A percentile compares a stretch with the other conserved stretches of the same genome.
Conservation (phyloP, 1,140 invertebrate genomes). For the Papilio glaucus region DNA sequence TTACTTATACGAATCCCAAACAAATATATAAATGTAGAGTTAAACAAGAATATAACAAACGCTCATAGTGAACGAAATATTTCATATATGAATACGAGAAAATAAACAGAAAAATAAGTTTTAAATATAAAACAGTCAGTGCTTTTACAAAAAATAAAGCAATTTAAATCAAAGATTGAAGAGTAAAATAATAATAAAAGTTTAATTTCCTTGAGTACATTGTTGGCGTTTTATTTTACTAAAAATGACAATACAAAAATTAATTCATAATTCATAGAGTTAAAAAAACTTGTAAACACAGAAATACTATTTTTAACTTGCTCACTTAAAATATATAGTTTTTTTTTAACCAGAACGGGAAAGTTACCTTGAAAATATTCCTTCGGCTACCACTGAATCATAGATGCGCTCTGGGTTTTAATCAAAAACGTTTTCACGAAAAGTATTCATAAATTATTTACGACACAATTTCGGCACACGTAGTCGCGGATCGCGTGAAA, state of each 20-base stretch:
- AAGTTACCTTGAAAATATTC: constrained; percentile 20
- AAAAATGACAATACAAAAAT: neutral
- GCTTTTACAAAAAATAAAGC: too few species aligned
- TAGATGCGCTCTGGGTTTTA: neutral
- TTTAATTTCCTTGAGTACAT: neutral
- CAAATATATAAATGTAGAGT: too few species aligned
- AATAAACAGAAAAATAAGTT: too few species aligned
- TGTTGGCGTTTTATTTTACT: neutral
- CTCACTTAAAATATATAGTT: too few species aligned
- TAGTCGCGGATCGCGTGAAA: neutral
- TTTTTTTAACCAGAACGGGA: neutral
- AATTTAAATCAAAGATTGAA: too few species aligned
- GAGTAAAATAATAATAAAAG: neutral
- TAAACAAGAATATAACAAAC: too few species aligned
- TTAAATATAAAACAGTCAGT: too few species aligned
- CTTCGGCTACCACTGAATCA: neutral
- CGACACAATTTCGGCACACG: constrained; percentile 30
- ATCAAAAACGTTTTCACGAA: constrained; percentile 25
- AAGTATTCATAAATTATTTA: constrained; percentile 36
- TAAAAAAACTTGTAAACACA: neutral
- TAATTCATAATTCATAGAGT: neutral
- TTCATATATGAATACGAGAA: too few species aligned
- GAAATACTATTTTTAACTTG: neutral
- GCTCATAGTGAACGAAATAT: too few species aligned
- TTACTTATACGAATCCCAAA: too few species aligned